These are phyloP conservation scores for Gortyna flavago DNA, from an alignment of 2,888 invertebrate genomes.

Conservation along the genomic window DNA sequence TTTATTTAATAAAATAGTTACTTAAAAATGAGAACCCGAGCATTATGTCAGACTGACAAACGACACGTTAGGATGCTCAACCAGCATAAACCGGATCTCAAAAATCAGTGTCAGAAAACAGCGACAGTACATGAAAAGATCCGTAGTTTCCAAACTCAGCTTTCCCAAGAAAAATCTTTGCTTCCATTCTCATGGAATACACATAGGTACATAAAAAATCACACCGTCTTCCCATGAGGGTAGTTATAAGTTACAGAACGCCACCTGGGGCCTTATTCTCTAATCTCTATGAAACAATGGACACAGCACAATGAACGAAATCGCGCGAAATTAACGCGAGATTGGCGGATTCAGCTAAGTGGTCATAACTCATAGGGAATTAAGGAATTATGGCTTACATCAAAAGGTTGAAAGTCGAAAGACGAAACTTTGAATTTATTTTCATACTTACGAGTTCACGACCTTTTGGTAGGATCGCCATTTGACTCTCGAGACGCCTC, in stretches of 20 bases:
- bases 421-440: neutral
- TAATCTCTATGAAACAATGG: neutral
- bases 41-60: neutral
- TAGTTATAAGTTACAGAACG: neutral
- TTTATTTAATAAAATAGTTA: too few relatives aligned
- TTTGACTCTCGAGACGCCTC: neutral
- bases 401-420: neutral
- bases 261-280: too few relatives aligned
- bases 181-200: neutral
- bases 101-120: neutral
- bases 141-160: neutral
- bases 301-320: neutral
- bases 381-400: neutral
- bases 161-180: neutral
- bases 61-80: neutral
- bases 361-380: too few relatives aligned
- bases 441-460: neutral
- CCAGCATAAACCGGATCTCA: neutral
- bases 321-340: neutral
- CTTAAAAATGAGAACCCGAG: neutral
- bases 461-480: neutral
- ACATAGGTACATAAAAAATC: neutral
- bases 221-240: neutral
- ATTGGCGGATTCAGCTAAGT: neutral
- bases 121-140: neutral